These are phyloP conservation scores for Oplegnathus fasciatus DNA, from an alignment of 2,113 vertebrate genomes.

Conservation along the genomic window DNA sequence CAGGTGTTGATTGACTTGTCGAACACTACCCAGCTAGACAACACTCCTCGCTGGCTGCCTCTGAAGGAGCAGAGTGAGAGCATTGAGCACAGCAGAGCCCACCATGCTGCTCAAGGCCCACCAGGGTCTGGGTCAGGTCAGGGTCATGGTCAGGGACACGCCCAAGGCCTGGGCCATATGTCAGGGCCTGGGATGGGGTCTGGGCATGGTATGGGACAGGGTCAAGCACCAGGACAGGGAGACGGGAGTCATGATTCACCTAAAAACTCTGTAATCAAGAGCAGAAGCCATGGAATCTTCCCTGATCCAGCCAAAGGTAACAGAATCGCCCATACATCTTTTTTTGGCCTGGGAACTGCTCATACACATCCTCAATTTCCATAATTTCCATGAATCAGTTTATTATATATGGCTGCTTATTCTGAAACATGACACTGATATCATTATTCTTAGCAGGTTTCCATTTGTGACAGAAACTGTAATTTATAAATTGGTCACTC, in stretches of 20 bases:
- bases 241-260: slow-evolving; percentile 90
- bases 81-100: slow-evolving; percentile 91
- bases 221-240: slow-evolving; percentile 64
- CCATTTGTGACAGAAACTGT: background rate
- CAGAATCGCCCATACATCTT: background rate
- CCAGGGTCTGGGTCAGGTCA: slow-evolving; percentile 77
- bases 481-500: slow-evolving; percentile 25
- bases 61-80: slow-evolving; percentile 97
- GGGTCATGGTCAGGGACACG: slow-evolving; percentile 53
- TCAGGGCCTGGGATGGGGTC: slow-evolving; percentile 64
- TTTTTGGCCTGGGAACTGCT: background rate
- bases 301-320: slow-evolving; percentile 97
- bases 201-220: slow-evolving; percentile 58
- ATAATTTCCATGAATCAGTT: background rate
- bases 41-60: slow-evolving; percentile 93
- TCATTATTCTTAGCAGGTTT: slow-evolving; percentile 17
- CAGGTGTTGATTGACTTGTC: slow-evolving; percentile 97
- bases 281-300: slow-evolving; percentile 98
- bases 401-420: background rate
- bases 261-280: slow-evolving; percentile 98
- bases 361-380: background rate
- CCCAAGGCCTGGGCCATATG: slow-evolving; percentile 62
- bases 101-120: slow-evolving; percentile 86
- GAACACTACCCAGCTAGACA: slow-evolving; percentile 92
- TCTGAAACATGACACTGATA: slow-evolving; percentile 2